A percentile compares a stretch with the other conserved stretches of the same genome.
Evolutionary conservation across 2,888 invertebrate species (phyloP).

Genomic region (Chirona hameri): DNA sequence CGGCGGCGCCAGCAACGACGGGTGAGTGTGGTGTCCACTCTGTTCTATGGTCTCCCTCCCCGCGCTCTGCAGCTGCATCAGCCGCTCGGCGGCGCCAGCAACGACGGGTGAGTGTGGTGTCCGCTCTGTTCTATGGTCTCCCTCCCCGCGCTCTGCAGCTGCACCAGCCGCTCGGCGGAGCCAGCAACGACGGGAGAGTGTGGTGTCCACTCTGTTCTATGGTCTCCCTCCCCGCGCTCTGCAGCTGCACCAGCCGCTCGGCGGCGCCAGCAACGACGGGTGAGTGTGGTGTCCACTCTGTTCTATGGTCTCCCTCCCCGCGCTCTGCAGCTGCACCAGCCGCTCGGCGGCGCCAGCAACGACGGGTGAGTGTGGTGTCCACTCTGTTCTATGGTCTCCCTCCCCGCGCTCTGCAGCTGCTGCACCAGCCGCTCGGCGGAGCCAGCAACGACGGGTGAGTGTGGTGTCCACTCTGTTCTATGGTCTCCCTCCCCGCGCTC

Average conservation of each 20-base stretch:
- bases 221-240: conserved; percentile 51
- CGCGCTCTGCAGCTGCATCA: conserved; percentile 62
- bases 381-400: too few species aligned
- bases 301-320: too few species aligned
- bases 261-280: conserved; percentile 59
- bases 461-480: too few species aligned
- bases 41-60: too few species aligned
- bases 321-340: conserved; percentile 65
- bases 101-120: conserved; percentile 7
- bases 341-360: conserved; percentile 68
- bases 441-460: conserved; percentile 51
- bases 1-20: conserved; percentile 64
- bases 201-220: too few species aligned
- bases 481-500: conserved; percentile 52
- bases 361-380: conserved; percentile 7
- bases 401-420: conserved; percentile 55
- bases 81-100: conserved; percentile 71
- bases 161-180: conserved; percentile 76
- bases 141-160: conserved; percentile 54
- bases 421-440: conserved; percentile 73
- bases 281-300: too few species aligned
- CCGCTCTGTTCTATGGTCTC: too few species aligned
- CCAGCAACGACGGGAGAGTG: conserved; percentile 48
- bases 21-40: too few species aligned
- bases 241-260: conserved; percentile 70